Evolutionary conservation across 2,113 vertebrate genomes (phyloP).

Genomic region (Bubo blakistoni): DNA sequence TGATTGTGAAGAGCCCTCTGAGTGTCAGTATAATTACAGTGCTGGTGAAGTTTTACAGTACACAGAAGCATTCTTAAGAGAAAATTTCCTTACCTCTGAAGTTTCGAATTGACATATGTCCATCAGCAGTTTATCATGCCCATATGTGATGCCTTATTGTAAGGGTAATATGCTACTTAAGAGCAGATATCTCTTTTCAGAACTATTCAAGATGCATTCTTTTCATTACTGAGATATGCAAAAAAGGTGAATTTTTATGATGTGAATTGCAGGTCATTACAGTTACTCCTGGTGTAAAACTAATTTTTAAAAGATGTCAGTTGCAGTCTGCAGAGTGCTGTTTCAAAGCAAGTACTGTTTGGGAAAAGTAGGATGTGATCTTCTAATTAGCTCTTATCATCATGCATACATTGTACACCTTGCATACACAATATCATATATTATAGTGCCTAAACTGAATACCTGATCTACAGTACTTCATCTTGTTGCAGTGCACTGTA

Average conservation of each 20-base stretch:
- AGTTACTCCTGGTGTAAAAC: neutral
- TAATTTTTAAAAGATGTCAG: neutral
- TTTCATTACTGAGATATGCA: neutral
- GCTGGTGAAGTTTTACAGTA: neutral
- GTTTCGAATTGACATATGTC: neutral
- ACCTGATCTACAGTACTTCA: neutral
- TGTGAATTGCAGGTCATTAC: neutral
- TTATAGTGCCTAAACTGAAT: neutral
- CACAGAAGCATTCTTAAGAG: neutral
- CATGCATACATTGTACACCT: neutral
- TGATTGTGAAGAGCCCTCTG: neutral
- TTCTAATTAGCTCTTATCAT: neutral
- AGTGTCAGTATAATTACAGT: neutral
- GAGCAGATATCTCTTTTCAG: neutral
- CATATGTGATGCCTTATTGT: neutral
- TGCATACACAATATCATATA: neutral
- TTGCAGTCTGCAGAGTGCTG: neutral
- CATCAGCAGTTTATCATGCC: neutral
- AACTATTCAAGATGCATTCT: neutral
- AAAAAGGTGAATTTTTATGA: neutral
- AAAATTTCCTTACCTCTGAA: neutral
- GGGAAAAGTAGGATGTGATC: neutral
- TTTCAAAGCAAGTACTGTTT: neutral
- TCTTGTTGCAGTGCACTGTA: neutral
- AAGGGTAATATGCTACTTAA: neutral